Evolutionary conservation across 2,113 vertebrate genomes (phyloP), one percentile per base, ranked within the genome.

Genomic region (Mus spicilegus): DNA sequence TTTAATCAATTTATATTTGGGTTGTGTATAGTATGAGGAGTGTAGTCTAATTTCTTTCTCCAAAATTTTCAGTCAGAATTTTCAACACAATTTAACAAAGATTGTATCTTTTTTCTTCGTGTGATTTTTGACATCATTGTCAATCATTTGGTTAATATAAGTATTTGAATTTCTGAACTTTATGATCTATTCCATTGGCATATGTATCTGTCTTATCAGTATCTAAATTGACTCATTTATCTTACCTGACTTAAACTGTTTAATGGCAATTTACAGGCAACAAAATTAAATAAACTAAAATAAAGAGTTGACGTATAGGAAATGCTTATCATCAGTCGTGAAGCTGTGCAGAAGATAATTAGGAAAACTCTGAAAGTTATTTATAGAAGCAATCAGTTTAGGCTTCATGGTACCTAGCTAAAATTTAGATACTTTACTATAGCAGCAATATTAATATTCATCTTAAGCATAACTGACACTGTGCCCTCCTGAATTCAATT

Each of bases 211-310:
- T 82, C 20, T 24, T 82, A 24, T n/a, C 19, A 80, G 36, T 56
- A 39, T 42, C n/a, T 63, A 42, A 28, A 63, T 13, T 28, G 63
- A 42, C n/a, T 61, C 36, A 61, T 63, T 58, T 87, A 84, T 85
- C 13, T 90, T 78, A 33, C 26, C 1, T 90, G 61, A 87, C 5
- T 56, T 22, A 1, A 84, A 92, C 22, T 58, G 1, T 76, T 69
- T 88, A 85, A 69, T 75, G 26, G n/a, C 58, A 80, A 94, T 54
- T 93, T 92, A 75, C 42, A 80, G 12, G 65, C 22, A 80, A 95
- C 13, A 9, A 90, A 89, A 36, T 11, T 30, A 49, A 3, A 85
- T 70, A 4, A 87, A 16, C 2, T 49, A 76, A 63, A 92, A 36
- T 73, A 69, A 76, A 88, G 54, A 76, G 22, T 20, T 56, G 0